phyloP scores from a whole-genome alignment of 2,113 vertebrate genomes.

The Chlorodrepanis virens region DNA sequence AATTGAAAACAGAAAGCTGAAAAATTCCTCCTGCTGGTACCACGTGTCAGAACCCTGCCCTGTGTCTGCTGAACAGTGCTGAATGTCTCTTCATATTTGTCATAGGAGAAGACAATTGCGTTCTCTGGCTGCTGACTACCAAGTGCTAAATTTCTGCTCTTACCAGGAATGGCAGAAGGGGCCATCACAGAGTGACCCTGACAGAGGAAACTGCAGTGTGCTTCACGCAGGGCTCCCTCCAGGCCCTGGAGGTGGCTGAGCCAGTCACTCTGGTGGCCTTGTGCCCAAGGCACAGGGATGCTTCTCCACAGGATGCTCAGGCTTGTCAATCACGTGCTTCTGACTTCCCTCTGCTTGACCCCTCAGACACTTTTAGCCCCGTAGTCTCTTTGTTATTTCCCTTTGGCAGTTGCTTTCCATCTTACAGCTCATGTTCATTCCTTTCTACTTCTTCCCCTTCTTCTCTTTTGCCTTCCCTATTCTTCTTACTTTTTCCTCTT shows the following conservation, averaged over 20 bases:
- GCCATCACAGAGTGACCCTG: rapidly evolving
- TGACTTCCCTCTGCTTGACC: background rate
- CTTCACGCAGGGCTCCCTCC: background rate
- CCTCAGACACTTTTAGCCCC: background rate
- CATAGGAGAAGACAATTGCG: background rate
- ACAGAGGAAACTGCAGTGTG: background rate
- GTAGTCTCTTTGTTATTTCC: background rate
- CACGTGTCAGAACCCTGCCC: rapidly evolving
- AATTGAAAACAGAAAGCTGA: background rate
- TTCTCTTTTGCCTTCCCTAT: background rate
- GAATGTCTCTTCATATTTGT: background rate
- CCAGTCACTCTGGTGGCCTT: rapidly evolving
- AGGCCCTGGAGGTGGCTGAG: background rate
- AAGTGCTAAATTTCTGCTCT: background rate
- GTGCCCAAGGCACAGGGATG: background rate
- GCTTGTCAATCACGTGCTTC: background rate
- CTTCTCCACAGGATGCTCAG: background rate
- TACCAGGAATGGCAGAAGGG: background rate
- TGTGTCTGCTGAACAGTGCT: background rate
- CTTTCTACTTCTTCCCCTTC: background rate
- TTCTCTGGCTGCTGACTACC: background rate
- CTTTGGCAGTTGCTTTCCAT: background rate
- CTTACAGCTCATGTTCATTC: background rate
- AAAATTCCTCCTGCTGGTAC: background rate
- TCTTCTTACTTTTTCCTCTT: background rate